Conservation (phyloP, 1,140 invertebrate species). For the Calephelis virginiensis region DNA sequence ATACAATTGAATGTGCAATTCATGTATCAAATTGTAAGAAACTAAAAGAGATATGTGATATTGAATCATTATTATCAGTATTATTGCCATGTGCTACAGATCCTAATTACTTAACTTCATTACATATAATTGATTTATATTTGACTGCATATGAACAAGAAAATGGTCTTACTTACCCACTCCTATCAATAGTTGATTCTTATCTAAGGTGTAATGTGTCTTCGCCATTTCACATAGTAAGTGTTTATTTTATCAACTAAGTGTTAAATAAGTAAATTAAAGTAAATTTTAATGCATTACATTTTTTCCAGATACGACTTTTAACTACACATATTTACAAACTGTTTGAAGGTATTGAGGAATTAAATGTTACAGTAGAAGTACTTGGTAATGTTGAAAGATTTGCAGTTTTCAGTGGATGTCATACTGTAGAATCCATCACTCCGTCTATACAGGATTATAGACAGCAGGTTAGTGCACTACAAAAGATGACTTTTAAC, state of each 20-base stretch:
- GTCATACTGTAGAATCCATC: slow-evolving; percentile 84
- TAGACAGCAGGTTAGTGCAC: slow-evolving; percentile 84
- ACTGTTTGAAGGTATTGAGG: slow-evolving; percentile 80
- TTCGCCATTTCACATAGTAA: slow-evolving; percentile 83
- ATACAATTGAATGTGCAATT: slow-evolving; percentile 79
- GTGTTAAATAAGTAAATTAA: neutral
- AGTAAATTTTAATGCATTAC: slow-evolving; percentile 1
- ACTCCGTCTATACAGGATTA: slow-evolving; percentile 86
- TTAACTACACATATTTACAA: slow-evolving; percentile 86
- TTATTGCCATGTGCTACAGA: slow-evolving; percentile 62
- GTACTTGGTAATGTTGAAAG: slow-evolving; percentile 58
- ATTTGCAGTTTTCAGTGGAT: slow-evolving; percentile 82
- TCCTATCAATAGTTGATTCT: slow-evolving; percentile 77
- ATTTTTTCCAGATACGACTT: slow-evolving; percentile 80
- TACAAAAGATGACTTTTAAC: slow-evolving; percentile 85
- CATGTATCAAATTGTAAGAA: slow-evolving; percentile 76
- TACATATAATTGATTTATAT: slow-evolving; percentile 77
- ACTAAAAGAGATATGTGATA: slow-evolving; percentile 69
- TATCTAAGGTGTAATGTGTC: slow-evolving; percentile 79
- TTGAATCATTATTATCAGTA: slow-evolving; percentile 51
- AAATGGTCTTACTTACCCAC: slow-evolving; percentile 63
- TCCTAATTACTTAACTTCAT: slow-evolving; percentile 62
- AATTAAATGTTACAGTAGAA: slow-evolving; percentile 56
- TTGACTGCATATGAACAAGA: slow-evolving; percentile 73
- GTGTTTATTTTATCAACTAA: slow-evolving; percentile 35